Percentiles rank a stretch among this genome's conserved stretches.
phyloP scores from a whole-genome alignment of 2,888 invertebrate species.

The Drosophila putrida region DNA sequence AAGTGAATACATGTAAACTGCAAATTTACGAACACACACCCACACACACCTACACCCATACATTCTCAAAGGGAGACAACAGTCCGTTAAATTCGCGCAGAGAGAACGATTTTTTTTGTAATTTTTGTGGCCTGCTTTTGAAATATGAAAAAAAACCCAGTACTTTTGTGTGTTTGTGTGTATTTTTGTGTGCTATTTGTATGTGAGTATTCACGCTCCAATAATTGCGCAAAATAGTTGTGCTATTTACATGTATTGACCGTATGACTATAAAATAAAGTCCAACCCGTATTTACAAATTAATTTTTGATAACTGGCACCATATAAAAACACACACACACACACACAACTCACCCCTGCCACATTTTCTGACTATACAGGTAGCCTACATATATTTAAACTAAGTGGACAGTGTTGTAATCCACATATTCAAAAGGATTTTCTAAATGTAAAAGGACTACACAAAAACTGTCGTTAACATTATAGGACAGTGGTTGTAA shows the following conservation, averaged over 20 bases:
- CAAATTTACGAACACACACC: slow-evolving; percentile 42
- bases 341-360: background rate
- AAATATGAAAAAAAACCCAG: slow-evolving; percentile 52
- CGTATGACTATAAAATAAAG: slow-evolving; percentile 53
- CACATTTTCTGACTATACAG: background rate
- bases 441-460: slow-evolving; percentile 29
- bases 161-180: slow-evolving; percentile 31
- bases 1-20: slow-evolving; percentile 68
- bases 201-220: slow-evolving; percentile 58
- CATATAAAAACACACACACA: slow-evolving; percentile 14
- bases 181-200: slow-evolving; percentile 22
- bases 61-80: slow-evolving; percentile 33
- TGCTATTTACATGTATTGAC: slow-evolving; percentile 56
- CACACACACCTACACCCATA: slow-evolving; percentile 3
- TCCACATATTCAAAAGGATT: background rate
- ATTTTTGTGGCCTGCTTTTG: slow-evolving; percentile 63
- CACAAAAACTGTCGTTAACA: slow-evolving; percentile 22
- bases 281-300: slow-evolving; percentile 46
- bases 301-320: slow-evolving; percentile 53
- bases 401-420: slow-evolving; percentile 6
- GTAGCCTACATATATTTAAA: slow-evolving; percentile 6
- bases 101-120: slow-evolving; percentile 27
- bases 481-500: slow-evolving; percentile 28
- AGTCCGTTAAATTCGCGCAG: slow-evolving; percentile 31
- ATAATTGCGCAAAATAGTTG: slow-evolving; percentile 65